phyloP scores from a whole-genome alignment of 1,140 invertebrate species.

The Diorhabda sublineata region DNA sequence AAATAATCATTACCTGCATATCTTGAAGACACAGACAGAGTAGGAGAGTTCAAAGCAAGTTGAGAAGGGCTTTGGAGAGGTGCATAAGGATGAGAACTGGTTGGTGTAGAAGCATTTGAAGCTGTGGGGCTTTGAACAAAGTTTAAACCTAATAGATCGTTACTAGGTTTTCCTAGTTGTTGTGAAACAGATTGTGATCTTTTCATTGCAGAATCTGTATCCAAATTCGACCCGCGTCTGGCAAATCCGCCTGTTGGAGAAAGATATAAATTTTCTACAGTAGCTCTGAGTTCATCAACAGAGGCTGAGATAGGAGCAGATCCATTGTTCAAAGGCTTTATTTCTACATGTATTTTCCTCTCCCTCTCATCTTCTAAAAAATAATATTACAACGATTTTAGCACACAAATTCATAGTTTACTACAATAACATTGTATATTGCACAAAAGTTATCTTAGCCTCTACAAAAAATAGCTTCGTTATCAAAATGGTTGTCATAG shows the following conservation, averaged over 20 bases:
- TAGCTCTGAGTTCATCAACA: constrained; percentile 88
- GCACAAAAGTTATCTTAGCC: too few relatives aligned
- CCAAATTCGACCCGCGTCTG: constrained; percentile 55
- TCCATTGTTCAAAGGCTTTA: constrained; percentile 89
- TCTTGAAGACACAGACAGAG: constrained; percentile 55
- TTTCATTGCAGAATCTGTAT: constrained; percentile 67
- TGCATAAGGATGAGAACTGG: constrained; percentile 76
- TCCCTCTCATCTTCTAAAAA: constrained; percentile 71
- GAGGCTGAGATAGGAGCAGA: constrained; percentile 84
- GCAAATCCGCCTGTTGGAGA: constrained; percentile 67
- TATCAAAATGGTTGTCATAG: too few relatives aligned
- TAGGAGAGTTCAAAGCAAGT: constrained; percentile 45
- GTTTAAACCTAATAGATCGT: constrained; percentile 74
- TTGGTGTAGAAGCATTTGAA: constrained; percentile 84
- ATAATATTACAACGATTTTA: constrained; percentile 9
- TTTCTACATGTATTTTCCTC: constrained; percentile 89
- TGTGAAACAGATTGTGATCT: constrained; percentile 75
- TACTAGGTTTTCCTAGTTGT: constrained; percentile 73
- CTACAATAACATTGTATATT: too few relatives aligned
- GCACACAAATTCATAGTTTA: too few relatives aligned
- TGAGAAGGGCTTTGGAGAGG: constrained; percentile 68
- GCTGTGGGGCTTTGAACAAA: constrained; percentile 72
- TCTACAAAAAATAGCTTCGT: too few relatives aligned
- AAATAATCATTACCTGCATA: constrained; percentile 45
- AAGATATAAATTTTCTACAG: constrained; percentile 85